Base-by-base conservation (phyloP, 2,797 vertebrate genomes). In the Etheostoma perlongum region DNA sequence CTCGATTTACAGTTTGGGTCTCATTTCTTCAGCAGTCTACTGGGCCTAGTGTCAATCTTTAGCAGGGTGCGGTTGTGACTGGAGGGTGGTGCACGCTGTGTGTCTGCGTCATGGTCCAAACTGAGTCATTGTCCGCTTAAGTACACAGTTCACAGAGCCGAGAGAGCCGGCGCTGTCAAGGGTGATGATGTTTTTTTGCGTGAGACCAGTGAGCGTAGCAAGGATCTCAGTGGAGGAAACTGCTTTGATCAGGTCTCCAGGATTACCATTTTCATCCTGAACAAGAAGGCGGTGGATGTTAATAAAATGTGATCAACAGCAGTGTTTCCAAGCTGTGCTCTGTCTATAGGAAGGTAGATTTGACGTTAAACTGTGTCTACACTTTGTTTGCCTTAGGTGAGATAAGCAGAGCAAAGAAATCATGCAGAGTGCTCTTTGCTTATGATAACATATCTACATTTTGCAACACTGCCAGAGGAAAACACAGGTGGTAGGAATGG, bases 81-180 rank as follows among this genome's bases (percentile, higher is more conserved):
- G 59, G 79, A 88, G 85, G 86, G 84, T n/a, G 86, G 86, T 85
- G 74, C 67, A 18, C n/a, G 3, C 46, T 64, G 62, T 54, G 59
- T 21, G 48, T 70, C 25, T 86, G 81, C 77, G 84, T 90, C 88
- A 88, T 67, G 47, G 14, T 69, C 68, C n/a, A 10, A 2, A 72
- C 82, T 88, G 85, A 91, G 59, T 90, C 85, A 90, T 69, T 73
- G 84, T 79, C 76, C 83, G 23, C 73, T 51, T 40, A 42, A 76
- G 40, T 71, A 74, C 72, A 86, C 55, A 63, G 76, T 66, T 65
- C 36, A 53, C n/a, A 33, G 40, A 74, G 74, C 6, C 0, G 15
- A 55, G 48, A 15, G 71, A 58, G 69, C 16, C 0, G 4, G 68
- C 55, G 18, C 30, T 47, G 60, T 25, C 16, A n/a, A 44, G 49